A percentile compares a stretch with the other conserved stretches of the same genome.
Evolutionary conservation across 2,888 invertebrate species (phyloP).

Genomic region (Leptopilina drosophilae): DNA sequence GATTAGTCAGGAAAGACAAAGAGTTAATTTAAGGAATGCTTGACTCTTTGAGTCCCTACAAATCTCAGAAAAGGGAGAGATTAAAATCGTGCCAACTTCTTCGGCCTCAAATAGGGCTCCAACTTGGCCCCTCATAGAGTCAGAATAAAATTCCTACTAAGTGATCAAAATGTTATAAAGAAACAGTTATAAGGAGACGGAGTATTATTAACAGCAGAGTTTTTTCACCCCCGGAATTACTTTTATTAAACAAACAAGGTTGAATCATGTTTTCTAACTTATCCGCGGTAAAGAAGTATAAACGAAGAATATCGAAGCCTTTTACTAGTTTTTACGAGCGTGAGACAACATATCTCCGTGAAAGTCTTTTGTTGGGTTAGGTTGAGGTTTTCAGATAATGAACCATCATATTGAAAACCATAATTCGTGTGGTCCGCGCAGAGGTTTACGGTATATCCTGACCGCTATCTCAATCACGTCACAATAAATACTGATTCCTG

Average conservation of each 20-base stretch:
- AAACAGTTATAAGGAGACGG: too few relatives aligned
- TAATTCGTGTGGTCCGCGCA: constrained; percentile 71
- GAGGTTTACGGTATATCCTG: constrained; percentile 58
- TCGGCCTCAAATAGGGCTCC: too few relatives aligned
- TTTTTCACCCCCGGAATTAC: constrained; percentile 20
- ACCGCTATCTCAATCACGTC: constrained; percentile 74
- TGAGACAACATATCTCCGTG: constrained; percentile 64
- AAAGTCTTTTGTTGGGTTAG: constrained; percentile 55
- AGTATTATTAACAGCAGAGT: too few relatives aligned
- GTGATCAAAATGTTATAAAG: too few relatives aligned
- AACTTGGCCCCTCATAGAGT: too few relatives aligned
- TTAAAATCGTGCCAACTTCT: too few relatives aligned
- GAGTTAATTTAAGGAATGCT: too few relatives aligned
- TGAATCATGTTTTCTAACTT: constrained; percentile 20
- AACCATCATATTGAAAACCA: constrained; percentile 75
- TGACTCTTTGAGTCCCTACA: too few relatives aligned
- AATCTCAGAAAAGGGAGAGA: too few relatives aligned
- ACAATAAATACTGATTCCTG: constrained; percentile 77
- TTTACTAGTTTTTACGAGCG: constrained; percentile 70
- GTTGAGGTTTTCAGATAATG: constrained; percentile 64
- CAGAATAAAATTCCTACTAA: too few relatives aligned
- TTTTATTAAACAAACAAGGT: constrained; percentile 2
- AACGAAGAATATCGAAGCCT: constrained; percentile 66
- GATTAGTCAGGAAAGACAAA: too few relatives aligned
- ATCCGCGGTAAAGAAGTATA: constrained; percentile 17